Conservation (phyloP, 2,113 vertebrate species). For the Gobio gobio region DNA sequence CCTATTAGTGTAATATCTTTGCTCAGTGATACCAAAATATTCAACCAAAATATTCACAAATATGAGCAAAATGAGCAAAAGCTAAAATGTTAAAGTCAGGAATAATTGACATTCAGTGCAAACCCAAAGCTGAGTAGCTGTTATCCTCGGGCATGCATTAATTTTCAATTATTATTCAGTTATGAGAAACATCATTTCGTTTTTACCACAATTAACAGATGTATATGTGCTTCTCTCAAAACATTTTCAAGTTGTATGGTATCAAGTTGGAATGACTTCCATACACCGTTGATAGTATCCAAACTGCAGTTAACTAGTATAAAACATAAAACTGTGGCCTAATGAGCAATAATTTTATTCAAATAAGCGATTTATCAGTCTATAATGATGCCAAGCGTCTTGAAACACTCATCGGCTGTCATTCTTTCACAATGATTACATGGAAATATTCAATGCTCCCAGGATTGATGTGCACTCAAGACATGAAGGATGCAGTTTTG, state of each 20-base stretch:
- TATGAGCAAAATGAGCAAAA: background rate
- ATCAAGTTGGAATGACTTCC: background rate
- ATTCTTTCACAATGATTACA: slow-evolving; percentile 2
- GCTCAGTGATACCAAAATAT: background rate
- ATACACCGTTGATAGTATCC: background rate
- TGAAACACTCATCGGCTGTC: background rate
- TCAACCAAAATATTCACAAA: background rate
- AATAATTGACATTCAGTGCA: background rate
- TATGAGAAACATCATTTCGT: too few relatives aligned
- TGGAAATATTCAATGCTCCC: background rate
- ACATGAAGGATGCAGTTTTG: background rate
- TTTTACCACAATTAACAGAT: background rate
- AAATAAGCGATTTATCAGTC: background rate
- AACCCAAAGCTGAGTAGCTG: background rate
- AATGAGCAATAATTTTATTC: background rate
- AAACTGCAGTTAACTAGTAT: background rate
- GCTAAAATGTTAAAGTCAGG: background rate
- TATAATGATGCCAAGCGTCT: background rate
- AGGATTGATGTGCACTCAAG: background rate
- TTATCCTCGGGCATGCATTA: background rate
- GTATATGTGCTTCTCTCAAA: background rate
- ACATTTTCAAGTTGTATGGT: background rate
- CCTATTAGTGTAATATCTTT: background rate
- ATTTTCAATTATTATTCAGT: background rate
- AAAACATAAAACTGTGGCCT: background rate